Conservation (phyloP, 2,113 vertebrate species). For the Melanerpes aurifrons region DNA sequence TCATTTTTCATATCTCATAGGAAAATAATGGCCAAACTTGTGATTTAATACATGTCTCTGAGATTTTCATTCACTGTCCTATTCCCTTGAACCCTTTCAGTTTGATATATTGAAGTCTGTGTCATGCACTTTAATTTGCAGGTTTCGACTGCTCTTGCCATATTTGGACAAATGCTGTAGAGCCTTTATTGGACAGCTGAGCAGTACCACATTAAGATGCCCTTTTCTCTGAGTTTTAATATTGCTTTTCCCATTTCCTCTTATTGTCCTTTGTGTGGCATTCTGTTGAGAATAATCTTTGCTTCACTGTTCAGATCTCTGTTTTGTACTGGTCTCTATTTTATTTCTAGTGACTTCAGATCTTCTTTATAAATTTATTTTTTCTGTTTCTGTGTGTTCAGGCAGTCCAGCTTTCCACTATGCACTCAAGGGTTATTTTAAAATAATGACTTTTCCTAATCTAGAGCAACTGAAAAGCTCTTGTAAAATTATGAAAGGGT, state of each 20-base stretch:
- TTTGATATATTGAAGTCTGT: slow-evolving; percentile 23
- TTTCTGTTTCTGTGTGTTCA: background rate
- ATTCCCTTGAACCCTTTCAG: slow-evolving; percentile 8
- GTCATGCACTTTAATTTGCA: slow-evolving; percentile 42
- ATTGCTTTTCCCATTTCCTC: background rate
- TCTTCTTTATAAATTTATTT: background rate
- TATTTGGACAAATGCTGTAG: background rate
- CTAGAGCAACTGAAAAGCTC: background rate
- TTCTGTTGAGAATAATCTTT: background rate
- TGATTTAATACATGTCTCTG: slow-evolving; percentile 5
- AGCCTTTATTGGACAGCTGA: background rate
- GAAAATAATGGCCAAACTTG: background rate
- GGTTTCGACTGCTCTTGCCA: background rate
- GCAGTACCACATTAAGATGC: background rate
- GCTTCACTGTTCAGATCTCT: background rate
- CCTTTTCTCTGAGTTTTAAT: slow-evolving; percentile 8
- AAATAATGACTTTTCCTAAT: background rate
- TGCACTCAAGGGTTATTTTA: background rate
- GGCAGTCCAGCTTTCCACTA: background rate
- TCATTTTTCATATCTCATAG: slow-evolving; percentile 17
- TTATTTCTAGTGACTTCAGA: background rate
- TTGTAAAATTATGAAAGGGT: background rate
- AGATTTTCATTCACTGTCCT: slow-evolving; percentile 28
- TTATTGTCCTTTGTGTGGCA: background rate
- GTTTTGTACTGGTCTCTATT: background rate